Base-by-base conservation (phyloP, 64 coral and sea anemone species). In the Pocillopora verrucosa region DNA sequence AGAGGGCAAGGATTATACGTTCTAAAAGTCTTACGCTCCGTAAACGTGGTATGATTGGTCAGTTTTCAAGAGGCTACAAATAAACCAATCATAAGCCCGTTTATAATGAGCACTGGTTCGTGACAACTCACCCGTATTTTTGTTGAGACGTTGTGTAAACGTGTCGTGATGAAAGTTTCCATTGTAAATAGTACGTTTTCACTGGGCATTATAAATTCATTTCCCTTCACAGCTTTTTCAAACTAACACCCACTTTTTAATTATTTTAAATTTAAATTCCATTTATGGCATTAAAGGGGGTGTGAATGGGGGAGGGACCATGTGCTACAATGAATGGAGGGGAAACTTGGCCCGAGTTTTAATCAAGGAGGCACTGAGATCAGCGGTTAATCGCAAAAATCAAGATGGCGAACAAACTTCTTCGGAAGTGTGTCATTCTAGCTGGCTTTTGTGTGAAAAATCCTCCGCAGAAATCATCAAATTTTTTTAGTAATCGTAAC, bases 41-140 rank as follows among this genome's bases (percentile, higher is more conserved):
- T 83, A 78, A 59, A 75, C 36, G 61, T 13, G 15, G 57, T 80
- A 58, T 96, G 81, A 92, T 96, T 96, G 94, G 94, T n/a, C 74
- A 11, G 78, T 73, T 57, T 34, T 75, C 73, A 77, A 16, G 30
- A 76, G 22, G 19, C 45, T 62, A 11, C 20, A 17, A 35, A 85
- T 72, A 74, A 57, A 51, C 90, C 94, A 96, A 96, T 96, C 25
- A 92, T 10, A 87, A 15, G 19, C 11, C n/a, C 64, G 60, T 84
- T 85, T 80, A 88, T 80, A 89, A 93, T 61, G 72, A 61, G 11
- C 45, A 4, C 7, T 37, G 26, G 80, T 26, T 37, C 61, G 38
- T 85, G 82, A 85, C 65, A 72, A 58, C 38, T 72, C 63, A 13
- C 80, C 45, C 77, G 56, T 79, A 59, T 59, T 79, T 79, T 58